Evolutionary conservation across 2,113 vertebrate genomes (phyloP), one percentile per base, ranked within the genome.

Genomic region (Acrocephalus arundinaceus): DNA sequence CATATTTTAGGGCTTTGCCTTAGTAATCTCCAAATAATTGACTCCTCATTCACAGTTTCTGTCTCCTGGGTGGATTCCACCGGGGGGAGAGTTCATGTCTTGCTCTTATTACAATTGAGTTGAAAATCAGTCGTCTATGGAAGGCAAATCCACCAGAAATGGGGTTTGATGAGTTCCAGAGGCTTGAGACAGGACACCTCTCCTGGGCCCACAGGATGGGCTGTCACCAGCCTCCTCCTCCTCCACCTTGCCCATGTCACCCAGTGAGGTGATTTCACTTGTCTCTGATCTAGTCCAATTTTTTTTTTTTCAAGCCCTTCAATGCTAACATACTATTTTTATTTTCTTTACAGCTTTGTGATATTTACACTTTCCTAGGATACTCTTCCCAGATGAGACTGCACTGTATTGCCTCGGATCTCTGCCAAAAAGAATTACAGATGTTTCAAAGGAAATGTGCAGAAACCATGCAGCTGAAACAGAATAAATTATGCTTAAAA

Each of bases 401-500:
- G 22, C 25, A 20, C 49, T 75, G 27, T 74, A 73, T 76, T 90
- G 58, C 45, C 37, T 95, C 3, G 0, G 79, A 89, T 54, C 48
- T 68, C 80, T 70, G 73, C 89, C 96, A 96, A 75, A 74, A 83
- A 86, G 63, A 51, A 76, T 75, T 96, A 92, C 66, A 87, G 90
- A 92, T 3, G 62, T 96, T 93, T 89, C 86, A 92, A 92, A 92
- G 90, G 74, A 93, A 95, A 78, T 49, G 41, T 82, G 65, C 70
- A 89, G 79, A 90, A 94, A 96, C 52, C 54, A 86, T 65, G 76
- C 0, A 1, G 70, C 66, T 90, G 86, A 95, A 95, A 89, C 68
- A 89, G 93, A 94, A 96, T 92, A 87, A 96, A 92, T 95, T 94
- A 82, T 33, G 28, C 66, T 90, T 85, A 85, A 85, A 96, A 93